Evolutionary conservation across 2,797 vertebrate genomes (phyloP), one percentile per base, ranked within the genome.

Genomic region (Gallirallus australis): DNA sequence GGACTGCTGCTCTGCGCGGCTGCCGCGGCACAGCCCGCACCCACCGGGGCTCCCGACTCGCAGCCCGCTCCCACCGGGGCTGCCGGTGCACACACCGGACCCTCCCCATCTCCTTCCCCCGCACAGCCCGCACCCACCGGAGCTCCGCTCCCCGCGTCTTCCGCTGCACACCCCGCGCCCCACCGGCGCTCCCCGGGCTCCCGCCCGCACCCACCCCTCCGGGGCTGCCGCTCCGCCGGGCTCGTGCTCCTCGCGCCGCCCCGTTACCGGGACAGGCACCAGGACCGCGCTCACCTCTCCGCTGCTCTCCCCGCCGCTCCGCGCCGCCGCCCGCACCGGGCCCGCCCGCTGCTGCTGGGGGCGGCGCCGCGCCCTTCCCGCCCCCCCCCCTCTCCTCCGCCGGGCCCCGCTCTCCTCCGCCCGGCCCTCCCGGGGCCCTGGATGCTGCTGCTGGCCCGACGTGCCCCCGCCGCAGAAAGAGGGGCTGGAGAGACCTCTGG

Each of bases 321-420:
- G 70, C 57, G 69, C 64, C 54, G 42, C 73, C 39, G 75, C 79
- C 91, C 52, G 66, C 84, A 15, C 69, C 71, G 52, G 72, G 76
- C 77, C 85, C 94, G 89, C 88, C 91, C 63, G 91, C 94, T 83
- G 91, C 82, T 11, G 81, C 35, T 54, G 92, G 94, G 37, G 90
- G 93, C 84, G 90, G 61, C 0, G 82, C 88, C 78, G 90, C 53
- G 47, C 48, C 61, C 28, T 61, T 60, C 69, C 50, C 37, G 56
- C 42, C 57, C 21, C 65, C 47, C 56, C 60, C 33, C 48, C 24
- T 56, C 64, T 65, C 50, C 37, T 52, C 21, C 70, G 9, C 52
- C 45, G 48, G 30, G 45, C 11, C 30, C 33, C 28, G 8, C n/a
- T 81, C 60, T 50, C 39, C 72, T 28, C 47, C 7, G 28, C 70